Evolutionary conservation across 1,140 invertebrate genomes (phyloP).

Genomic region (Drosophila nikananu): DNA sequence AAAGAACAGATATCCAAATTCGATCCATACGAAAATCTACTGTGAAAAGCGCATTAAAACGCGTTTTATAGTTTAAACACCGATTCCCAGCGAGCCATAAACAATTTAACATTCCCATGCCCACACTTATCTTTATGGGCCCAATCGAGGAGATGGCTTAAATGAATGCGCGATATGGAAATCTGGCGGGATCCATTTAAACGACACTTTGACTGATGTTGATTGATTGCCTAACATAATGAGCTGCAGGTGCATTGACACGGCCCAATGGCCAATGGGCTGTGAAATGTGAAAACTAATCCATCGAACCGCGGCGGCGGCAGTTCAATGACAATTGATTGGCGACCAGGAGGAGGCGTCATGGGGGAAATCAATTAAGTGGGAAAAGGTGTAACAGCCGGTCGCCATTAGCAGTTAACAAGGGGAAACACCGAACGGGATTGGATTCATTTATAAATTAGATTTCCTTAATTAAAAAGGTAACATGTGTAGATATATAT

Average conservation of each 20-base stretch:
- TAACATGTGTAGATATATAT: constrained; percentile 13
- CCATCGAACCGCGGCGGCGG: constrained; percentile 11
- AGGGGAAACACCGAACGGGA: constrained; percentile 4
- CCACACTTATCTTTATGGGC: constrained; percentile 23
- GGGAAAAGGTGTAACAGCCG: constrained; percentile 35
- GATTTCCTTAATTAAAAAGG: constrained; percentile 16
- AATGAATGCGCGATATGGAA: constrained; percentile 24
- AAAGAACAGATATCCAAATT: constrained; percentile 11
- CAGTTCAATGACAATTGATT: constrained; percentile 38
- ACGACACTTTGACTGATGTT: constrained; percentile 40
- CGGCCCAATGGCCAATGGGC: constrained; percentile 3
- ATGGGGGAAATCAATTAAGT: constrained; percentile 42
- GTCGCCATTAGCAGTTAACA: constrained; percentile 22
- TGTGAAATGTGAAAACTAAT: constrained; percentile 48
- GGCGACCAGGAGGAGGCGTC: constrained; percentile 15
- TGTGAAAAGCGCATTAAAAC: constrained; percentile 33
- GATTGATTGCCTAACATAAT: constrained; percentile 40
- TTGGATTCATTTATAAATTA: constrained; percentile 34
- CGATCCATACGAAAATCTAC: constrained; percentile 25
- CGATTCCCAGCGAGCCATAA: constrained; percentile 21
- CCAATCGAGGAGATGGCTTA: constrained; percentile 17
- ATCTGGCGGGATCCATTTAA: constrained; percentile 31
- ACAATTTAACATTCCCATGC: constrained; percentile 36
- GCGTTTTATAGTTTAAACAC: constrained; percentile 35
- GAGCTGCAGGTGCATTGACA: constrained; percentile 38